Evolutionary conservation across 1,140 invertebrate genomes (phyloP).

Genomic region (Eriocheir sinensis): DNA sequence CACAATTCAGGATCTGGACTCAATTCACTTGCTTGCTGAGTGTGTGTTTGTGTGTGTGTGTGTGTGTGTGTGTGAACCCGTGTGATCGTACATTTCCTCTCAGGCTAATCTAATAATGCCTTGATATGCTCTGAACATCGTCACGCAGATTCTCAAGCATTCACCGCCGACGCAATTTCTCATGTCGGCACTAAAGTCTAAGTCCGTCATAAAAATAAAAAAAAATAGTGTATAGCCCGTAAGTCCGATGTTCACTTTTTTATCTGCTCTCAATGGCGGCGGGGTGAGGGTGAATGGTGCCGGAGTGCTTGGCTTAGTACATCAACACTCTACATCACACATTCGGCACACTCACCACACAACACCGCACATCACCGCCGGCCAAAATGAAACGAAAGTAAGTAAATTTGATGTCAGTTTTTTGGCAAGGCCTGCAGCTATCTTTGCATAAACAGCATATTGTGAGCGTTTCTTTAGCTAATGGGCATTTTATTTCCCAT

Average conservation of each 20-base stretch:
- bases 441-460: too few species aligned
- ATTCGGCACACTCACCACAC: not conserved
- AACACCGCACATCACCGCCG: not conserved
- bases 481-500: too few species aligned
- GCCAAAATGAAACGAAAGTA: too few species aligned
- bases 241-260: not conserved
- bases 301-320: not conserved
- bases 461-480: too few species aligned
- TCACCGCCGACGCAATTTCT: not conserved
- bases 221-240: not conserved
- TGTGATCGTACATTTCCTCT: not conserved
- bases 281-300: not conserved
- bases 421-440: too few species aligned
- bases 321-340: not conserved
- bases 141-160: constrained; percentile 10
- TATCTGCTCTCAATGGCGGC: not conserved
- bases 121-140: not conserved
- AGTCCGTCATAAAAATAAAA: not conserved
- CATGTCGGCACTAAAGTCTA: constrained; percentile 24
- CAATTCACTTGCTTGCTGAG: not conserved
- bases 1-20: not conserved
- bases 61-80: too few species aligned
- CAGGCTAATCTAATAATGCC: not conserved
- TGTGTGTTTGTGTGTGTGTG: not conserved
- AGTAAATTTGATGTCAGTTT: too few species aligned